A percentile compares a stretch with the other conserved stretches of the same genome.
Conservation (phyloP, 2,888 invertebrate species). For the Eupeodes latifasciatus region DNA sequence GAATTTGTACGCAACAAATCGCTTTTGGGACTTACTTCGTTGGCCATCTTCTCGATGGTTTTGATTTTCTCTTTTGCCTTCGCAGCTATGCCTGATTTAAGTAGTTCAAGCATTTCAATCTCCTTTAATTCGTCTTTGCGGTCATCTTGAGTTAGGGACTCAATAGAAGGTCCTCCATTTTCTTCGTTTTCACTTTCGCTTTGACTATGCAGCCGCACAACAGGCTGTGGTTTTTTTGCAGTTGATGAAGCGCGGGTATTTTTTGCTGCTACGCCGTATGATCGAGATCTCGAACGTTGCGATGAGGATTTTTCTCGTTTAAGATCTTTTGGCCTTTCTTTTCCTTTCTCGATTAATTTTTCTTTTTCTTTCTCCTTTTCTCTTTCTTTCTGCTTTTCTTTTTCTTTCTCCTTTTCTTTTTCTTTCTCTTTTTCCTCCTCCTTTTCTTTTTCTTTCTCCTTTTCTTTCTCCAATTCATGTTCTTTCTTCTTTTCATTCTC, state of each 20-base stretch:
- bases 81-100: conserved; percentile 88
- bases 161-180: conserved; percentile 78
- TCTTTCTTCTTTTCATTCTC: conserved; percentile 67
- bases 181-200: conserved; percentile 86
- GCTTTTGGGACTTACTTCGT: conserved; percentile 81
- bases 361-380: conserved; percentile 51
- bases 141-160: conserved; percentile 77
- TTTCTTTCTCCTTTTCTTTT: conserved; percentile 32
- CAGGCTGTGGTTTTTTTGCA: conserved; percentile 81
- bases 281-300: conserved; percentile 68
- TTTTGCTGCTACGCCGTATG: conserved; percentile 56
- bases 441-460: conserved; percentile 66
- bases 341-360: conserved; percentile 13
- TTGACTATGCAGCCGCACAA: conserved; percentile 86
- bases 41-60: conserved; percentile 85
- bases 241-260: conserved; percentile 35
- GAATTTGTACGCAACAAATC: conserved; percentile 80
- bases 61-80: conserved; percentile 88
- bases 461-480: conserved; percentile 44
- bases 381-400: conserved; percentile 65
- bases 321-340: conserved; percentile 42
- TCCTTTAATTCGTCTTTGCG: conserved; percentile 88
- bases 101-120: conserved; percentile 87
- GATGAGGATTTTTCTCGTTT: conserved; percentile 52
- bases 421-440: conserved; percentile 51